Evolutionary conservation across 2,113 vertebrate species (phyloP).

Genomic region (Synodontis membranacea): DNA sequence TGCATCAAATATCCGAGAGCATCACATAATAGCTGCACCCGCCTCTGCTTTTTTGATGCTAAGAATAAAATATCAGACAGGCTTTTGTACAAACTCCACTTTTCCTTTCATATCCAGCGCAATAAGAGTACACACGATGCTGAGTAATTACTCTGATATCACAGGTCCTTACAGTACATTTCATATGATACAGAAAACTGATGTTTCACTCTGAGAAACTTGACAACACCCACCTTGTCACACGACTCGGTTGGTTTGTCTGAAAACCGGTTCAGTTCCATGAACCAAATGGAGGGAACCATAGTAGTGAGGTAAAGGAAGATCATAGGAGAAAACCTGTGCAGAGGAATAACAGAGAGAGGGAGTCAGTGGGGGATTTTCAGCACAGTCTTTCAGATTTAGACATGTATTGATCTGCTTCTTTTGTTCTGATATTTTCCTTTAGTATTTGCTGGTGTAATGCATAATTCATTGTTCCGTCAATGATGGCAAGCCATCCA

Average conservation of each 20-base stretch:
- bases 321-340: constrained; percentile 75
- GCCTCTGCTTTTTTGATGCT: not conserved
- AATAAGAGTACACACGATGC: not conserved
- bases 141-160: not conserved
- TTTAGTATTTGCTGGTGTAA: not conserved
- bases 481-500: too few relatives aligned
- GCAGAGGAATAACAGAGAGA: not conserved
- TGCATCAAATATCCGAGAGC: too few relatives aligned
- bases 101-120: constrained; percentile 14
- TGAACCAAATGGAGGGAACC: constrained; percentile 74
- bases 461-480: too few relatives aligned
- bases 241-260: too few relatives aligned
- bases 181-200: not conserved
- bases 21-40: not conserved
- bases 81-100: not conserved
- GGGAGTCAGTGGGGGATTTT: not conserved
- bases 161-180: not conserved
- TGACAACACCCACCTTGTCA: constrained; percentile 61
- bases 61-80: not conserved
- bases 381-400: constrained; percentile 53
- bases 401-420: constrained; percentile 29
- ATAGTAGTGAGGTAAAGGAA: constrained; percentile 75
- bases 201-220: not conserved
- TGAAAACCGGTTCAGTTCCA: constrained; percentile 75
- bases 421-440: not conserved